A percentile compares a stretch with the other conserved stretches of the same genome.
These are phyloP conservation scores for Tenthredo amoena DNA, from an alignment of 2,888 invertebrate genomes.

Conservation along the genomic window DNA sequence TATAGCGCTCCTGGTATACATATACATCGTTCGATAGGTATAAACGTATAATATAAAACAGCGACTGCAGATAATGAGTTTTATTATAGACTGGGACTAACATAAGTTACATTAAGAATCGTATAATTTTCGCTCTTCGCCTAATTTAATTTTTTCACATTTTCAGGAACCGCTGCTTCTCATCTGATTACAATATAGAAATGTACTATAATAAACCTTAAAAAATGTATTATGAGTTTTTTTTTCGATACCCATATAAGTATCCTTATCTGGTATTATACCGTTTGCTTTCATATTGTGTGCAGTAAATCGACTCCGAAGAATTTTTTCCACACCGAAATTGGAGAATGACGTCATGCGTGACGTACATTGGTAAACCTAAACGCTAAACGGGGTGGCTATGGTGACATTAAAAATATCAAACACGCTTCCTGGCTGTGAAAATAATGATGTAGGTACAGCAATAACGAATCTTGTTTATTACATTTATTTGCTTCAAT, in stretches of 20 bases:
- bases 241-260: not conserved
- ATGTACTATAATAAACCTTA: not conserved
- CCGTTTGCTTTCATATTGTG: constrained; percentile 6
- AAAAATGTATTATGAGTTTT: not conserved
- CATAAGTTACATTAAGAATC: not conserved
- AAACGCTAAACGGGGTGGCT: not conserved
- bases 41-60: not conserved
- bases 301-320: not conserved
- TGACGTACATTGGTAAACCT: constrained; percentile 21
- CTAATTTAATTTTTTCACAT: not conserved
- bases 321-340: constrained; percentile 5
- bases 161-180: not conserved
- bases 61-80: not conserved
- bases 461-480: constrained; percentile 1
- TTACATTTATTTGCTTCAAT: not conserved
- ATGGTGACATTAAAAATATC: constrained; percentile 15
- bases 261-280: constrained; percentile 2
- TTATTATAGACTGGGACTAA: not conserved
- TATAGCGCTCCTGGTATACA: not conserved
- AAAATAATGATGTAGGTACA: not conserved
- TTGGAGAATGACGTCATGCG: constrained; percentile 38
- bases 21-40: not conserved
- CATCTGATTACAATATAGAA: not conserved
- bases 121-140: not conserved
- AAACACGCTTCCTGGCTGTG: constrained; percentile 32